Conservation (phyloP, 2,888 invertebrate species). For the Pegoplata infirma region DNA sequence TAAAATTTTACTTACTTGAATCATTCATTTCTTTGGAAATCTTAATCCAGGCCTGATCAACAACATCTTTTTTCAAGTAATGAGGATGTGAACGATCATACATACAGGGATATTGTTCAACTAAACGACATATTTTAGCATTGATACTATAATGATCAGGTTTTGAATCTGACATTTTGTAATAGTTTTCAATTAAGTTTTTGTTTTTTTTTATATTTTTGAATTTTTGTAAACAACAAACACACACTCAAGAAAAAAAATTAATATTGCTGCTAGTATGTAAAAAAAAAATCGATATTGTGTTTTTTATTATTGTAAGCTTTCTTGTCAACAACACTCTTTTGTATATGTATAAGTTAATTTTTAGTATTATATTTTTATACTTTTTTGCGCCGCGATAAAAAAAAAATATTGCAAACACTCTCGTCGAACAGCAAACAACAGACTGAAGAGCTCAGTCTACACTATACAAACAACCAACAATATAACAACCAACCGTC, state of each 20-base stretch:
- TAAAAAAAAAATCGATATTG: conserved; percentile 44
- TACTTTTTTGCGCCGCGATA: conserved; percentile 41
- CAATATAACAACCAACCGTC: conserved; percentile 43
- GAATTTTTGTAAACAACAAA: no score
- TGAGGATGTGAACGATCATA: conserved; percentile 73
- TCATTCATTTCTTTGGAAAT: conserved; percentile 73
- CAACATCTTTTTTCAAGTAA: conserved; percentile 71
- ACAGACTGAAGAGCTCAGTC: conserved; percentile 60
- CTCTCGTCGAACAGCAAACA: conserved; percentile 55
- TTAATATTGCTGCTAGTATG: conserved; percentile 8
- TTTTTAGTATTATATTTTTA: conserved; percentile 9
- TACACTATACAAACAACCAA: conserved; percentile 58
- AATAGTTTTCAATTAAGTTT: no score
- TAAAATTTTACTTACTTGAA: conserved; percentile 67
- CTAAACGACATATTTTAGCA: conserved; percentile 72
- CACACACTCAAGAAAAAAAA: conserved; percentile 27
- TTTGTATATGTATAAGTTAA: conserved; percentile 29
- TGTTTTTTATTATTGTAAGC: conserved; percentile 14
- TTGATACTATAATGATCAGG: conserved; percentile 71
- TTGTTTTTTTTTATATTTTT: no score
- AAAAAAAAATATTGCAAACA: conserved; percentile 58
- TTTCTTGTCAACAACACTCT: conserved; percentile 49
- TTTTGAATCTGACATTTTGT: conserved; percentile 63
- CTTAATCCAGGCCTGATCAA: conserved; percentile 72
- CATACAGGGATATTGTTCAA: conserved; percentile 72